Evolutionary conservation across 2,888 invertebrate genomes (phyloP).

Genomic region (Gerosis bhagava): DNA sequence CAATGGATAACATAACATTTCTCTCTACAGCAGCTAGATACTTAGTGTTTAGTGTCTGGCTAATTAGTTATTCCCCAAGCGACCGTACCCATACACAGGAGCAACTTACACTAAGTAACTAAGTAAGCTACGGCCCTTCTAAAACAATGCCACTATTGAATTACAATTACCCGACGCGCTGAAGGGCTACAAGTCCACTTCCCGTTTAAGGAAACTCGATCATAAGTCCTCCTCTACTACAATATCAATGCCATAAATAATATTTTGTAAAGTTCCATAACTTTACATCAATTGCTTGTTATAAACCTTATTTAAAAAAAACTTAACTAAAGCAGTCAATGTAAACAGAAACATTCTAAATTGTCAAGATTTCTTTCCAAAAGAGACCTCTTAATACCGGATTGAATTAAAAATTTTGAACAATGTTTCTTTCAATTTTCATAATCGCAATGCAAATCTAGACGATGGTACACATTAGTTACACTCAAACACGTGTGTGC

Average conservation of each 20-base stretch:
- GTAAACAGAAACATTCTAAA: too few species aligned
- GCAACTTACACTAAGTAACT: conserved; percentile 18
- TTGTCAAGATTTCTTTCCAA: too few species aligned
- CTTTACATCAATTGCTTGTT: conserved; percentile 6
- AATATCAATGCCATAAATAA: neutral
- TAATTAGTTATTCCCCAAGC: conserved; percentile 21
- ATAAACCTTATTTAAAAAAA: too few species aligned
- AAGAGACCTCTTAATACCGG: too few species aligned
- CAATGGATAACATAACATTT: neutral
- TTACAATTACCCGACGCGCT: conserved; percentile 19
- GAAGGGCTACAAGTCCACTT: conserved; percentile 25
- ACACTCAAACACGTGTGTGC: conserved; percentile 17
- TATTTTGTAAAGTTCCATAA: neutral
- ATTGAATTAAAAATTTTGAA: too few species aligned
- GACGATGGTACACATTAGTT: conserved; percentile 24
- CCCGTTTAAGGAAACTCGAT: conserved; percentile 43
- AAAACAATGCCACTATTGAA: conserved; percentile 23
- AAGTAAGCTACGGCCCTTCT: conserved; percentile 15
- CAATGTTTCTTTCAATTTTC: neutral
- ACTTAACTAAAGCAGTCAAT: too few species aligned
- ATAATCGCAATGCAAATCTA: conserved; percentile 30
- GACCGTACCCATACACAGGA: too few species aligned
- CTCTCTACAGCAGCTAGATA: too few species aligned
- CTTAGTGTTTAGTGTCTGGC: too few species aligned
- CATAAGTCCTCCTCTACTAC: conserved; percentile 13